phyloP scores from a whole-genome alignment of 2,888 invertebrate species.

The Tetragnatha montana region DNA sequence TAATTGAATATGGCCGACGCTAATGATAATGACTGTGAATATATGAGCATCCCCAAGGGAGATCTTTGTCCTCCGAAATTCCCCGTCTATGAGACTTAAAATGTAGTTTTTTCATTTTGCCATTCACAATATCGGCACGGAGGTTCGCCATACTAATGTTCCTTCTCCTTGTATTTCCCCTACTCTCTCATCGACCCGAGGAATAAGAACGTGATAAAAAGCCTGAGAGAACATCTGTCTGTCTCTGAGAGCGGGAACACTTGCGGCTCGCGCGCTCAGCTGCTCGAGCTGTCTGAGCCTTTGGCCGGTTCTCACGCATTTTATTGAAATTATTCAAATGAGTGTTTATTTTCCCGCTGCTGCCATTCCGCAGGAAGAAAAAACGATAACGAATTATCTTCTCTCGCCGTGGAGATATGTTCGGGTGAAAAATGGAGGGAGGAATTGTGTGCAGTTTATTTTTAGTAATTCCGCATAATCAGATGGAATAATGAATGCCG shows the following conservation, averaged over 20 bases:
- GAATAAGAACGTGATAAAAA: conserved; percentile 41
- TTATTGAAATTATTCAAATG: conserved; percentile 52
- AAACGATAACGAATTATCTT: neutral
- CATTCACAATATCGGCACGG: too few species aligned
- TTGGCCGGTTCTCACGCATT: conserved; percentile 38
- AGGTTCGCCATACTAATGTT: too few species aligned
- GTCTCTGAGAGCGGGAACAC: conserved; percentile 40
- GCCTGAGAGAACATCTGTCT: conserved; percentile 49
- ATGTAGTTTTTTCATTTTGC: too few species aligned
- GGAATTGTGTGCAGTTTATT: neutral
- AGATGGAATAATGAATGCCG: neutral
- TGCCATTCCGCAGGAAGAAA: neutral
- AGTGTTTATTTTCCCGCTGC: conserved; percentile 5
- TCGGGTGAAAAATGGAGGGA: neutral
- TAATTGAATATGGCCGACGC: too few species aligned
- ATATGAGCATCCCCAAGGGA: too few species aligned
- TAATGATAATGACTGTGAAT: too few species aligned
- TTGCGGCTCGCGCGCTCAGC: conserved; percentile 22
- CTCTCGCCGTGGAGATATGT: neutral
- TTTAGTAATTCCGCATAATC: neutral
- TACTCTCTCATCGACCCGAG: conserved; percentile 34
- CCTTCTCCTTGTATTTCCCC: neutral
- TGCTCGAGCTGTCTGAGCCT: conserved; percentile 16
- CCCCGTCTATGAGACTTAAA: too few species aligned
- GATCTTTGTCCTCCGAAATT: too few species aligned